Conservation (phyloP, 1,140 invertebrate genomes). For the Pseudomyrmex gracilis region DNA sequence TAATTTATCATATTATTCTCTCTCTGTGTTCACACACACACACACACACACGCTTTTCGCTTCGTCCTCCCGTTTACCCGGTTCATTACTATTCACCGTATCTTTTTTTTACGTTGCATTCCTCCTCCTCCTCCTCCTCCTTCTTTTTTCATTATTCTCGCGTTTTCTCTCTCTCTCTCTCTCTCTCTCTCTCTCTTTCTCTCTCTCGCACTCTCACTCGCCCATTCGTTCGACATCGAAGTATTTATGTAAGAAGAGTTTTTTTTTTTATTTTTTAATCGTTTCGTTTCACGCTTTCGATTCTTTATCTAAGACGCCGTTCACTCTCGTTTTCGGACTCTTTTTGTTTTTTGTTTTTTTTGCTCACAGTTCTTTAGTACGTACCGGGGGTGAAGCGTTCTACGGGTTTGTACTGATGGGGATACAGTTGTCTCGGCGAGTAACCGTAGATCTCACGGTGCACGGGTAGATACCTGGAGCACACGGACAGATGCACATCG, state of each 20-base stretch:
- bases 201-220: conserved; percentile 22
- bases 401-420: conserved; percentile 92
- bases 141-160: neutral
- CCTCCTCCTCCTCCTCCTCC: neutral
- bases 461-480: conserved; percentile 90
- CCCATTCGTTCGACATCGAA: conserved; percentile 59
- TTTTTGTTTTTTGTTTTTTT: conserved; percentile 74
- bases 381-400: conserved; percentile 94
- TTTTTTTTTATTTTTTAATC: conserved; percentile 49
- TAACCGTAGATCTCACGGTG: conserved; percentile 95
- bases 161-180: neutral
- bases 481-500: neutral
- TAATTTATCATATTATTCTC: conserved; percentile 39
- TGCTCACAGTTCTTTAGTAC: conserved; percentile 86
- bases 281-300: conserved; percentile 72
- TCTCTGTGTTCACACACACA: conserved; percentile 29
- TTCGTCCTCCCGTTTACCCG: conserved; percentile 38
- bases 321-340: conserved; percentile 67
- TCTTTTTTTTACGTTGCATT: conserved; percentile 20
- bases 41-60: conserved; percentile 15
- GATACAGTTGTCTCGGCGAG: conserved; percentile 93
- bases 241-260: conserved; percentile 54
- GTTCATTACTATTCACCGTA: conserved; percentile 7
- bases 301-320: conserved; percentile 60
- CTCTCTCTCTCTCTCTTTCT: neutral